A percentile compares a stretch with the other conserved stretches of the same genome.
These are phyloP conservation scores for Corapipo altera DNA, from an alignment of 2,113 vertebrate genomes.

Conservation along the genomic window DNA sequence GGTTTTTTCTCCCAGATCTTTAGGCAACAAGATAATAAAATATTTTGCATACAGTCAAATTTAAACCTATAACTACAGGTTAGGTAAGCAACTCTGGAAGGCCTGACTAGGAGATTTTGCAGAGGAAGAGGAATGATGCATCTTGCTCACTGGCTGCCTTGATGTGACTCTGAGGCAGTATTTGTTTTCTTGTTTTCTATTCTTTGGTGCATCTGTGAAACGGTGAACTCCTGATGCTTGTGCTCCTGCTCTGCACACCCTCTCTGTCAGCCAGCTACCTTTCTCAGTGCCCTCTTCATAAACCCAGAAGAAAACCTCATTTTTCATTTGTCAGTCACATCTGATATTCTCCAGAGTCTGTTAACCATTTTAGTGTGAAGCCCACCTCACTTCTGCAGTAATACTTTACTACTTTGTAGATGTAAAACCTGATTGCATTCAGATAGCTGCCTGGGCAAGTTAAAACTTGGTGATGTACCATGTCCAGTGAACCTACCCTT, in stretches of 20 bases:
- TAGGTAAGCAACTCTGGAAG: neutral
- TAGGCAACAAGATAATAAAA: neutral
- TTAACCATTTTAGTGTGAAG: neutral
- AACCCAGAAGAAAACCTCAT: neutral
- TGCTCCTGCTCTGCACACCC: neutral
- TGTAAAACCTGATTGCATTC: neutral
- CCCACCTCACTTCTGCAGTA: neutral
- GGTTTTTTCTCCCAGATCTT: too few relatives aligned
- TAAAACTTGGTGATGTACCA: neutral
- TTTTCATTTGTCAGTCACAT: neutral
- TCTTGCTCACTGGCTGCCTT: neutral
- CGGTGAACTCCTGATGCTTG: neutral
- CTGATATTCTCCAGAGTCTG: neutral
- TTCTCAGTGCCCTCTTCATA: neutral
- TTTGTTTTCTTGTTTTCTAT: neutral
- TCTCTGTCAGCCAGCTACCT: neutral
- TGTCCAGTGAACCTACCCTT: neutral
- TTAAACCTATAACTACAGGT: neutral
- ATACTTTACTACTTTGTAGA: neutral
- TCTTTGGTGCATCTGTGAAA: neutral
- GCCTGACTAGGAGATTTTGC: neutral
- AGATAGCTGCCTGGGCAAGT: neutral
- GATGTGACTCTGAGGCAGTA: neutral
- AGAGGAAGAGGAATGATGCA: neutral
- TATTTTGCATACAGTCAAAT: neutral